phyloP scores from a whole-genome alignment of 2,797 vertebrate genomes.

The Lerista edwardsae region DNA sequence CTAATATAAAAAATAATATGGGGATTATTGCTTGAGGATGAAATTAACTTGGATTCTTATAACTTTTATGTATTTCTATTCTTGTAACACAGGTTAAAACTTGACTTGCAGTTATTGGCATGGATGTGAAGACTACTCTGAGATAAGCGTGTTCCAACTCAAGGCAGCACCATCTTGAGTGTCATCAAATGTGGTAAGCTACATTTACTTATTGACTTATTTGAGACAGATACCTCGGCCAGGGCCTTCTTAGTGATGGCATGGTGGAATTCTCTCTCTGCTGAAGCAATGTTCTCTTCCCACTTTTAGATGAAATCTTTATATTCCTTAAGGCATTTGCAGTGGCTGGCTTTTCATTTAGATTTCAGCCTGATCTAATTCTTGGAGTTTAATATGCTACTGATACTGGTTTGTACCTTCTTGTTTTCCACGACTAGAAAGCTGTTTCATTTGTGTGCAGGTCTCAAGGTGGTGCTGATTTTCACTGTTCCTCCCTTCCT shows the following conservation, averaged over 20 bases:
- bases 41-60: background rate
- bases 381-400: too few relatives aligned
- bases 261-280: too few relatives aligned
- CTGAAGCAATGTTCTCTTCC: too few relatives aligned
- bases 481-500: too few relatives aligned
- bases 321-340: too few relatives aligned
- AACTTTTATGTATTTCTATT: constrained; percentile 4
- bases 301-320: too few relatives aligned
- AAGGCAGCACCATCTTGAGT: background rate
- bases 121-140: constrained; percentile 29
- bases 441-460: too few relatives aligned
- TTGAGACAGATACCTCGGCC: constrained; percentile 2
- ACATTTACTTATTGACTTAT: constrained; percentile 30
- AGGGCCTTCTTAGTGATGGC: background rate
- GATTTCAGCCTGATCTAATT: too few relatives aligned
- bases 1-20: background rate
- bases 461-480: too few relatives aligned
- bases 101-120: background rate
- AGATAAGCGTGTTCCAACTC: constrained; percentile 3
- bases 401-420: too few relatives aligned
- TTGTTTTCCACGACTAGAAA: too few relatives aligned
- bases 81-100: constrained; percentile 52
- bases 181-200: constrained; percentile 60
- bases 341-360: too few relatives aligned
- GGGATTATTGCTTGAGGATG: background rate